Base-by-base conservation (phyloP, 2,888 invertebrate genomes). In the Seladonia tumulorum region DNA sequence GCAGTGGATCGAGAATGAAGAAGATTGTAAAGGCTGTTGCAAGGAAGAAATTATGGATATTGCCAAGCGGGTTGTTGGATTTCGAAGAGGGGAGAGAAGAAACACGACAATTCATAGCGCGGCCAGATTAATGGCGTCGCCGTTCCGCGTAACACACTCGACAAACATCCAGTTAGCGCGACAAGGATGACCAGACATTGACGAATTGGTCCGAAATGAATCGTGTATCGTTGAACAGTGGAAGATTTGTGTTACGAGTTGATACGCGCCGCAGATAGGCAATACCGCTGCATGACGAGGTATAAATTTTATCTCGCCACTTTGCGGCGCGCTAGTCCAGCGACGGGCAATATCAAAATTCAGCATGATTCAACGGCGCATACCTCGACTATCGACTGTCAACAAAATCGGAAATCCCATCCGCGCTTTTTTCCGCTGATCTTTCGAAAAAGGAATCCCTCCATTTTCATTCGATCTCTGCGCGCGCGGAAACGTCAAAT, bases 201-300 rank as follows among this genome's bases (percentile, higher is more conserved):
- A 85, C 71, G 79, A 79, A 85, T 79, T 47, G 79, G 39, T 12
- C 57, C 14, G 79, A 72, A 72, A 85, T 79, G 79, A 49, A 79
- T 85, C 86, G 79, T 76, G 60, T 25, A 49, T 71, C 63, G 84
- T 79, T 63, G 86, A 60, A 72, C 25, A 29, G 29, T 8, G 71
- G 72, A 75, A 85, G 85, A 85, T 85, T 85, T 85, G 86, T 79
- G 79, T 79, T 79, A 57, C 85, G n/a, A 73, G 79, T 75, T 71
- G 84, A 85, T 85, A 75, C 79, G 29, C 16, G 39, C n/a, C n/a
- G 29, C 57, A 16, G 86, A 76, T 79, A 85, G 71, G 39, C 66
- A 63, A 57, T 57, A 57, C 57, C 42, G 77, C 72, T 66, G 63
- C 72, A 79, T 71, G 85, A 85, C 85, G 66, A 53, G 74, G 57